Percentiles rank a stretch among this genome's conserved stretches.
These are phyloP conservation scores for Lerema accius DNA, from an alignment of 1,140 invertebrate genomes.

Conservation along the genomic window DNA sequence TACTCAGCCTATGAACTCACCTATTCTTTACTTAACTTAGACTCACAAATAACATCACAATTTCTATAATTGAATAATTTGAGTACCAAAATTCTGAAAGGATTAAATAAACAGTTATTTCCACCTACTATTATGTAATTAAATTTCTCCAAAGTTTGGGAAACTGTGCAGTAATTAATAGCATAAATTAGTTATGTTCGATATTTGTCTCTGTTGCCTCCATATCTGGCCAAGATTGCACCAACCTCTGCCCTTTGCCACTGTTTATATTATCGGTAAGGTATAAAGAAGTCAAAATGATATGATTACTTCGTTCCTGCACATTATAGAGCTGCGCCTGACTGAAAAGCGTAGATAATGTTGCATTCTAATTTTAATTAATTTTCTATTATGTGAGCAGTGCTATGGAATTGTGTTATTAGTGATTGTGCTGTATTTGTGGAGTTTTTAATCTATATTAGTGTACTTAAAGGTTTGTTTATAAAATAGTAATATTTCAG, in stretches of 20 bases:
- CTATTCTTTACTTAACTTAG: too few species aligned
- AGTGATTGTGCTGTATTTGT: background rate
- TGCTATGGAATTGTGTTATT: background rate
- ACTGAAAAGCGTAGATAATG: slow-evolving; percentile 51
- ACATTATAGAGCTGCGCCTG: slow-evolving; percentile 42
- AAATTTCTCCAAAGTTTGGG: background rate
- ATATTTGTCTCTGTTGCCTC: slow-evolving; percentile 67
- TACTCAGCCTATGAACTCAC: too few species aligned
- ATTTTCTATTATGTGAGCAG: background rate
- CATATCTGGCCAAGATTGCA: slow-evolving; percentile 76
- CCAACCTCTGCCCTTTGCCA: slow-evolving; percentile 65
- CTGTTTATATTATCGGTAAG: slow-evolving; percentile 64
- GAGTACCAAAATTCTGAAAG: too few species aligned
- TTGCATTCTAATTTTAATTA: slow-evolving; percentile 19
- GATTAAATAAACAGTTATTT: too few species aligned
- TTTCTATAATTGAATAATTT: too few species aligned
- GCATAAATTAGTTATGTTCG: slow-evolving; percentile 57
- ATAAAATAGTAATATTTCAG: too few species aligned
- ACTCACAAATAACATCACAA: too few species aligned
- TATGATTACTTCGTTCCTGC: slow-evolving; percentile 58
- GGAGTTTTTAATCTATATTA: too few species aligned
- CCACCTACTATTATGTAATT: too few species aligned
- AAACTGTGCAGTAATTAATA: slow-evolving; percentile 35
- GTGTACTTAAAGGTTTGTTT: too few species aligned
- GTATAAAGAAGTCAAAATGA: slow-evolving; percentile 68